phyloP scores from a whole-genome alignment of 2,888 invertebrate species.

The Tipula confusa region DNA sequence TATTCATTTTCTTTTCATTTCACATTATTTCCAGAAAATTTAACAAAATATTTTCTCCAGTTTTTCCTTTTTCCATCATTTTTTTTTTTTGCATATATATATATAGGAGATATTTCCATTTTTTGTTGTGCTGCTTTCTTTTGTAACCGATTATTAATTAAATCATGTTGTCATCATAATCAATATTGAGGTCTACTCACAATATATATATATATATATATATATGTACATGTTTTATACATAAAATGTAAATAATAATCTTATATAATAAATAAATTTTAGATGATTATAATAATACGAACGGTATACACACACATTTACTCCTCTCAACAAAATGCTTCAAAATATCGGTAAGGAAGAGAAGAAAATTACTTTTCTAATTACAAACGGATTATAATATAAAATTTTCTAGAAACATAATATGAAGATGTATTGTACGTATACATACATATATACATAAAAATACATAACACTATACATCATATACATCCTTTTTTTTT shows the following conservation, averaged over 20 bases:
- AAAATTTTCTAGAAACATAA: neutral
- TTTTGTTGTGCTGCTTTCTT: neutral
- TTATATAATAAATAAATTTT: neutral
- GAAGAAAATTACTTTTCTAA: neutral
- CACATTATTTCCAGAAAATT: slow-evolving; percentile 20
- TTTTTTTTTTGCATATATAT: neutral
- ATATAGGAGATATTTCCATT: neutral
- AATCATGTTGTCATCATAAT: neutral
- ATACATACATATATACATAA: neutral
- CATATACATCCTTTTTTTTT: neutral
- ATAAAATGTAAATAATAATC: neutral
- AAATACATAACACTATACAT: neutral
- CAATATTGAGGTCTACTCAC: neutral
- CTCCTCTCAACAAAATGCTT: neutral
- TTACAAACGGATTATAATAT: slow-evolving; percentile 9
- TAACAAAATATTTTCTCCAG: neutral
- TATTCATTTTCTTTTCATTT: neutral
- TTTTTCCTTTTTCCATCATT: slow-evolving; percentile 13
- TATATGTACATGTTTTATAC: neutral
- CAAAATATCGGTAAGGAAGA: neutral
- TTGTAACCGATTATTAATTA: slow-evolving; percentile 3
- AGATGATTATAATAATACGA: slow-evolving; percentile 3
- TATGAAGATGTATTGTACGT: neutral
- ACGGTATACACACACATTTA: neutral
- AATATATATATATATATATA: neutral